Evolutionary conservation across 2,888 invertebrate genomes (phyloP).

Genomic region (Zaprionus bogoriensis): DNA sequence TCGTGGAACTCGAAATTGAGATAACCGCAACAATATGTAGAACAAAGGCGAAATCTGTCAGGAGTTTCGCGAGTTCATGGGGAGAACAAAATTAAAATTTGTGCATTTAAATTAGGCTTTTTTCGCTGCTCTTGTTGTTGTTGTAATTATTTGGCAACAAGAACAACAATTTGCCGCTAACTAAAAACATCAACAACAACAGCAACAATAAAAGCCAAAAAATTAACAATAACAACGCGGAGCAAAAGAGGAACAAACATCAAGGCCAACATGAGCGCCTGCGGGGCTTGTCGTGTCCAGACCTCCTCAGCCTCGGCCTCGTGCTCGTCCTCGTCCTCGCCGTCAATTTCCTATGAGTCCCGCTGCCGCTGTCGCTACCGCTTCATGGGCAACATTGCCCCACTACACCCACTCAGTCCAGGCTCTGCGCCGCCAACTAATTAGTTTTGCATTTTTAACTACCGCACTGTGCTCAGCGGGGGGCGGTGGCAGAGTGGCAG

Average conservation of each 20-base stretch:
- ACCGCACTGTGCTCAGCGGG: constrained; percentile 43
- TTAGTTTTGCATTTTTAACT: constrained; percentile 72
- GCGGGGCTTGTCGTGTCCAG: constrained; percentile 45
- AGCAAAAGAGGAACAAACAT: too few species aligned
- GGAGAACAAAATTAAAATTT: neutral
- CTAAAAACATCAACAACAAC: neutral
- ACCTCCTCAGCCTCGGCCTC: constrained; percentile 11
- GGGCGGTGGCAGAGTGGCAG: too few species aligned
- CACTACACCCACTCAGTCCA: neutral
- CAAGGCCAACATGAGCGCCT: constrained; percentile 43
- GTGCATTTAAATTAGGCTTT: constrained; percentile 1
- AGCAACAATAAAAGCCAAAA: constrained; percentile 5
- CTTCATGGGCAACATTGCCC: neutral
- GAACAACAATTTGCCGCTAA: neutral
- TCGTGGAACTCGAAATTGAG: neutral
- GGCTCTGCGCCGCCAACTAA: constrained; percentile 36
- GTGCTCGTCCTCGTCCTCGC: too few species aligned
- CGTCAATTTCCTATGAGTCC: constrained; percentile 17
- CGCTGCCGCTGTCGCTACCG: neutral
- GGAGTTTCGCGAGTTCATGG: neutral
- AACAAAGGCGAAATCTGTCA: neutral
- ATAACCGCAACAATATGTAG: neutral
- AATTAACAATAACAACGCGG: neutral
- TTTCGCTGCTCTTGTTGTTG: neutral
- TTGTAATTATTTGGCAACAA: constrained; percentile 1